Conservation (phyloP, 2,888 invertebrate genomes). For the Eupithecia vulgata region DNA sequence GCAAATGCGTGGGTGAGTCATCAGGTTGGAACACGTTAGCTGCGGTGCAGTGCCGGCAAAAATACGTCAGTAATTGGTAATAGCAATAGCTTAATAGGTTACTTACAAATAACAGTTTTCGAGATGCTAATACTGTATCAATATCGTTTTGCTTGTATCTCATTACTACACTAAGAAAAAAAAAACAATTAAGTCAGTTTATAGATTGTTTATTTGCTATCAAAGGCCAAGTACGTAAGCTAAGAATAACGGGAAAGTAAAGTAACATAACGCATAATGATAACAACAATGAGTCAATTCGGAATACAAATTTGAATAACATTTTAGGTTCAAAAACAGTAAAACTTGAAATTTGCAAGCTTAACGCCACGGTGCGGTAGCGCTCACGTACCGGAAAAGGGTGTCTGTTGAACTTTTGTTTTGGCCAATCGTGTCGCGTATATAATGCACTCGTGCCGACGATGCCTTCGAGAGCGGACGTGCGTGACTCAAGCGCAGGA, state of each 20-base stretch:
- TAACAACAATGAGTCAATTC: not conserved
- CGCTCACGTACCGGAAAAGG: constrained; percentile 72
- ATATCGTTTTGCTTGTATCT: not conserved
- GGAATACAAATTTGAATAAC: not conserved
- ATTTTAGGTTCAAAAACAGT: not conserved
- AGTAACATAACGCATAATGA: not conserved
- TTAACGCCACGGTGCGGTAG: constrained; percentile 37
- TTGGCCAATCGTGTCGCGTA: constrained; percentile 52
- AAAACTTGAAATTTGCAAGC: constrained; percentile 35
- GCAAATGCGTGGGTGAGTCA: constrained; percentile 25
- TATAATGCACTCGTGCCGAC: constrained; percentile 55
- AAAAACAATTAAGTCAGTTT: not conserved
- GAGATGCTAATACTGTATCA: not conserved
- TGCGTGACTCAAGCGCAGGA: constrained; percentile 58
- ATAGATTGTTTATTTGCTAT: not conserved
- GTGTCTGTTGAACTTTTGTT: constrained; percentile 67
- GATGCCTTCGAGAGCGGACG: constrained; percentile 59
- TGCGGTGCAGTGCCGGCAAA: constrained; percentile 13
- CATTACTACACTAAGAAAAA: not conserved
- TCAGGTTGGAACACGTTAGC: constrained; percentile 19
- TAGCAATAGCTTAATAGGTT: no score
- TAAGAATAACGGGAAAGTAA: not conserved
- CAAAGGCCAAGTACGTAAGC: not conserved
- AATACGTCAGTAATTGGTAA: not conserved
- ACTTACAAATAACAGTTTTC: no score